phyloP scores from a whole-genome alignment of 2,888 invertebrate genomes.

The Meiosimyza decipiens region DNA sequence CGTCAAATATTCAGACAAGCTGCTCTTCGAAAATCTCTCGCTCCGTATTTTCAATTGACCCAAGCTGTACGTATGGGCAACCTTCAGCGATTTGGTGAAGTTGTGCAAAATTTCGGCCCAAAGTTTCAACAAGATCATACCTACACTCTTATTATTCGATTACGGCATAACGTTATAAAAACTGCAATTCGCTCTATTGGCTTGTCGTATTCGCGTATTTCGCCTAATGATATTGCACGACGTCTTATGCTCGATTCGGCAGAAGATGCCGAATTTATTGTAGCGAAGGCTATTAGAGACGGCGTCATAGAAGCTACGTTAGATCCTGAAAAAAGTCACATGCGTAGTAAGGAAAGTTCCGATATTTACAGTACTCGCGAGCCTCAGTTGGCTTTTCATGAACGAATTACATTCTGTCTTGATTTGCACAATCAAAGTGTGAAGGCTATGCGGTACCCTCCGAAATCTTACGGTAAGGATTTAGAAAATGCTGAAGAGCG shows the following conservation, averaged over 20 bases:
- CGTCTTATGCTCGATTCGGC: conserved; percentile 94
- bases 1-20: conserved; percentile 94
- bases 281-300: conserved; percentile 97
- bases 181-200: conserved; percentile 97
- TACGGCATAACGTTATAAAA: conserved; percentile 99
- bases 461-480: conserved; percentile 98
- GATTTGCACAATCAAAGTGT: conserved; percentile 99
- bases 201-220: conserved; percentile 94
- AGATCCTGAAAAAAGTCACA: conserved; percentile 94
- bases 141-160: conserved; percentile 92
- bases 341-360: conserved; percentile 97
- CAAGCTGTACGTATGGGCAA: conserved; percentile 97
- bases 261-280: conserved; percentile 99
- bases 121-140: conserved; percentile 96
- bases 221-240: conserved; percentile 92
- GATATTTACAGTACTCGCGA: conserved; percentile 97
- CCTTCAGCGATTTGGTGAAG: conserved; percentile 92
- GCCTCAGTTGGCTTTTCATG: conserved; percentile 95
- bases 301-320: conserved; percentile 98
- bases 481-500: conserved; percentile 97
- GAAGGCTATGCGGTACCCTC: conserved; percentile 99
- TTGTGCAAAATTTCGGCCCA: conserved; percentile 88
- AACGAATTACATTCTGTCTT: conserved; percentile 96
- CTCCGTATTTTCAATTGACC: conserved; percentile 96
- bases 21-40: conserved; percentile 86